phyloP scores from a whole-genome alignment of 2,113 vertebrate genomes.

The Mobula birostris region DNA sequence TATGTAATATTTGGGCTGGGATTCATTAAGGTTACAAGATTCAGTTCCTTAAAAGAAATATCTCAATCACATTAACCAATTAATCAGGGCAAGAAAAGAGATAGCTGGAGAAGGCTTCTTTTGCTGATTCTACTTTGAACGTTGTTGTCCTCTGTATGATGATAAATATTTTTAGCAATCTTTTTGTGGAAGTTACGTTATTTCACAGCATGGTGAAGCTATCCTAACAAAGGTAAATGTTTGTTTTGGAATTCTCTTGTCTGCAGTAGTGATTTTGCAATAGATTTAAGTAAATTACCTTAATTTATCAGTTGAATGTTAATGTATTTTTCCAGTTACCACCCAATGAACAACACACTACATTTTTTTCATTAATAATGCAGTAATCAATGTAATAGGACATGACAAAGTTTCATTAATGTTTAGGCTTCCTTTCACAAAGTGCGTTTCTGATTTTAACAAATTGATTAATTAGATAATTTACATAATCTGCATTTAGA shows the following conservation, averaged over 20 bases:
- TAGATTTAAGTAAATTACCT: neutral
- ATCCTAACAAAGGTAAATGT: neutral
- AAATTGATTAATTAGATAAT: neutral
- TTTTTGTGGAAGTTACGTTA: neutral
- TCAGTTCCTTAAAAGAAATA: neutral
- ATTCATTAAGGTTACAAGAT: neutral
- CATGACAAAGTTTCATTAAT: neutral
- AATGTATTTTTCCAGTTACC: slow-evolving; percentile 30
- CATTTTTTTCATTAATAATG: neutral
- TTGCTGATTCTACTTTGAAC: neutral
- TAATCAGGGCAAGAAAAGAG: neutral
- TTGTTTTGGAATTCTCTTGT: neutral
- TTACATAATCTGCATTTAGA: neutral
- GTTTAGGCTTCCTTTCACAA: neutral
- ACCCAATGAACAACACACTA: neutral
- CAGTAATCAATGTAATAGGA: neutral
- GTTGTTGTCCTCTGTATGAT: neutral
- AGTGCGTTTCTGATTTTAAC: neutral
- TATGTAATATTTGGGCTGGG: neutral
- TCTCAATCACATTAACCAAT: neutral
- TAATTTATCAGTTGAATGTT: slow-evolving; percentile 1
- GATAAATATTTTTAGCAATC: neutral
- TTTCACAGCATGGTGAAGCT: slow-evolving; percentile 12
- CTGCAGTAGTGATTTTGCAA: slow-evolving; percentile 1
- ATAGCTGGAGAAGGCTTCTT: neutral